Conservation (phyloP, 2,113 vertebrate species). For the Ceratotherium simum region DNA sequence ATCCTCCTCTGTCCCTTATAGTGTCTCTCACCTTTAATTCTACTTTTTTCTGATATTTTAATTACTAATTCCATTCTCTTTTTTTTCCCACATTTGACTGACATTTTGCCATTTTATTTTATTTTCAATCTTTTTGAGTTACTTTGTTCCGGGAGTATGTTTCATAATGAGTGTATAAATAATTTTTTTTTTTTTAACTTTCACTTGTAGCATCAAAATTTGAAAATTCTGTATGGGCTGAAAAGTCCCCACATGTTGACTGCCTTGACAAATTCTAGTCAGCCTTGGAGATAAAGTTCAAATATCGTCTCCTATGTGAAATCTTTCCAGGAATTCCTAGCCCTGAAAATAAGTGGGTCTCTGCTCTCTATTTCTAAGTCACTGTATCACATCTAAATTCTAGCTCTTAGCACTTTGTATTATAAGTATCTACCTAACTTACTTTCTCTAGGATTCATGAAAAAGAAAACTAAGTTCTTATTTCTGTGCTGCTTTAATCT, state of each 20-base stretch:
- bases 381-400: background rate
- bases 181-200: background rate
- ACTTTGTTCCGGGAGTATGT: background rate
- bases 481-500: background rate
- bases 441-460: background rate
- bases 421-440: background rate
- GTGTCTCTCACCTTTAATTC: background rate
- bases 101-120: slow-evolving; percentile 39
- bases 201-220: background rate
- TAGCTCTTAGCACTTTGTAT: background rate
- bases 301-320: background rate
- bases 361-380: background rate
- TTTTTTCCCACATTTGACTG: background rate
- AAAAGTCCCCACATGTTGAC: background rate
- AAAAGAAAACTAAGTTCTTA: background rate
- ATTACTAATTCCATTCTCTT: background rate
- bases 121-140: slow-evolving; percentile 1
- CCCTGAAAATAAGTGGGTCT: background rate
- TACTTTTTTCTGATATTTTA: background rate
- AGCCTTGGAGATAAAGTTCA: background rate
- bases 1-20: background rate
- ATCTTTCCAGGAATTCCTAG: background rate
- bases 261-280: background rate
- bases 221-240: background rate
- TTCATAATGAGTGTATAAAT: background rate